Evolutionary conservation across 2,888 invertebrate genomes (phyloP), one percentile per base, ranked within the genome.

Genomic region (Flexamia atlantica): DNA sequence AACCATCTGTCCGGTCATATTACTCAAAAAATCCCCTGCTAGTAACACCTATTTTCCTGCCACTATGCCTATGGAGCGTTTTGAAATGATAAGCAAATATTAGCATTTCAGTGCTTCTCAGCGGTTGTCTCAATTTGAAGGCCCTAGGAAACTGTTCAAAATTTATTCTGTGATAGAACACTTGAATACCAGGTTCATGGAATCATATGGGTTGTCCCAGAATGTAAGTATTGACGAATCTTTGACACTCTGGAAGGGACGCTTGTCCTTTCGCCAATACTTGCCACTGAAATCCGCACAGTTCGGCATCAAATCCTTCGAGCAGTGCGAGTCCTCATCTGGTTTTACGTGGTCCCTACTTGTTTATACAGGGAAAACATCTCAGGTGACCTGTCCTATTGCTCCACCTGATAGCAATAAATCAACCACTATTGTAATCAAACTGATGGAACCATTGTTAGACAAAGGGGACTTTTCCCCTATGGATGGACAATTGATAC

Each of bases 211-310:
- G 23, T 32, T 80, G 14, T 32, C 30, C 25, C 53, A 80, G 28
- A 57, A 80, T 80, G 30, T 80, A 7, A 57, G 57, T 20, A 80
- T 80, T 30, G 80, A 80, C 20, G 80, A 80, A 25, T 80, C 80
- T 3, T 23, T 80, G 28, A 80, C 80, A 9, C 32, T 80, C 2
- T 80, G 80, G 57, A 80, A 80, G 20, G 80, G 80, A 17, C 28
- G 57, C 1, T 23, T 57, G 32, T 12, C 80, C 1, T 80, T 80
- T 12, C n/a, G 57, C 17, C 80, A 80, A 53, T 80, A 80, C 32
- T 32, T 80, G 7, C 80, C 32, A 9, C n/a, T 80, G 32, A 80
- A 80, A 60, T 53, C 53, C 20, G 30, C 53, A 1, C 25, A 80
- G 57, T 80, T 80, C 46, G 32, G 57, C 17, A 80, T 80, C 9